Evolutionary conservation across 2,888 invertebrate genomes (phyloP), one percentile per base, ranked within the genome.

Genomic region (Hypena proboscidalis): DNA sequence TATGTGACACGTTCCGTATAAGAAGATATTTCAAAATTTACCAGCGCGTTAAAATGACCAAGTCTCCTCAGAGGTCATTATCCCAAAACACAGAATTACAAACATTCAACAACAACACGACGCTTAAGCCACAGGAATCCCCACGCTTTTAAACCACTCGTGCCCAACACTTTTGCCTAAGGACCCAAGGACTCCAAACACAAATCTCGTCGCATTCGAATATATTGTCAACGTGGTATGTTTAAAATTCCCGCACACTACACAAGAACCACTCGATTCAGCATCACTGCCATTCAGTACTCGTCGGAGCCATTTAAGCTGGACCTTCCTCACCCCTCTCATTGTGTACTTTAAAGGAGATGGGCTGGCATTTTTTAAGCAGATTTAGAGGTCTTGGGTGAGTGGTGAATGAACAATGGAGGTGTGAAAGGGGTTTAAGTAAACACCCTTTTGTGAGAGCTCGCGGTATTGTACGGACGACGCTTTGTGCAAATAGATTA

Each of bases 371-470:
- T 43, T 60, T 58, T 51, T 54, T 45, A 50, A 58, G 67, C 39
- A 56, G 56, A 46, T 46, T 40, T 39, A 36, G 48, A 51, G 80
- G 44, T 77, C 88, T 66, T 34, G 6, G 31, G 41, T 52, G 35
- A 63, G 51, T 80, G 83, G 88, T 40, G 50, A 48, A 22, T 40
- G 70, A 80, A 87, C 87, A 88, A 88, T 85, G 63, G 85, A 87
- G 82, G 88, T 87, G 88, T 83, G 86, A 86, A 88, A 88, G 88
- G 88, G 88, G 87, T 88, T 87, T 85, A 85, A 82, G 85, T 86
- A 88, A 88, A 88, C 86, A 87, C 83, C 85, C 88, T 84, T 85
- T 87, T 87, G 85, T 88, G 77, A 72, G 77, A 79, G 76, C 76
- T 76, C 80, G 73, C 67, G 69, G 78, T 71, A 82, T 80, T 82